A percentile compares a stretch with the other conserved stretches of the same genome.
phyloP scores from a whole-genome alignment of 2,888 invertebrate species.

The Macaria liturata region DNA sequence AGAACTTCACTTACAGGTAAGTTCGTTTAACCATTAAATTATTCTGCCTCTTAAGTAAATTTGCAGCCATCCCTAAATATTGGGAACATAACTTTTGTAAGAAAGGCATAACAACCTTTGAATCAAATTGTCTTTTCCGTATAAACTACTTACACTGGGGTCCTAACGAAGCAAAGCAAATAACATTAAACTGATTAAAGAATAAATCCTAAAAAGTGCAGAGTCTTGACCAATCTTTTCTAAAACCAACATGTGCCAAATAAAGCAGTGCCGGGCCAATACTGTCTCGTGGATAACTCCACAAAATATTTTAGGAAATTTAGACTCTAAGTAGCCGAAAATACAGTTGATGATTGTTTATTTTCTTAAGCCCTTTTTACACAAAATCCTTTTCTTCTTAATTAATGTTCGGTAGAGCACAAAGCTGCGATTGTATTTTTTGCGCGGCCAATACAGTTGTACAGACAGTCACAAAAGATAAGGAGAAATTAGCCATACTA shows the following conservation, averaged over 20 bases:
- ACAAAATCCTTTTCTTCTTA: constrained; percentile 63
- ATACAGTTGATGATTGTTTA: constrained; percentile 44
- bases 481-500: no score
- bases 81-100: no score
- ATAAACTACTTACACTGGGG: no score
- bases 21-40: no score
- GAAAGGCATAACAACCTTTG: no score
- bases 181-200: neutral
- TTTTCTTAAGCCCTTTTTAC: constrained; percentile 49
- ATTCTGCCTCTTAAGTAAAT: no score
- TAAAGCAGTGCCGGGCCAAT: constrained; percentile 49
- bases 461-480: constrained; percentile 1
- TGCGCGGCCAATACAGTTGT: constrained; percentile 47
- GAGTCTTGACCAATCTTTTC: constrained; percentile 38
- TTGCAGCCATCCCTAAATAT: no score
- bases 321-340: constrained; percentile 23
- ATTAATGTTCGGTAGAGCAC: constrained; percentile 75
- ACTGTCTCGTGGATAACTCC: constrained; percentile 28
- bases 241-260: constrained; percentile 56
- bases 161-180: no score
- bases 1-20: no score
- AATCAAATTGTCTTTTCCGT: no score
- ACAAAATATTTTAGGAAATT: constrained; percentile 34
- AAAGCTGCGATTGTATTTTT: constrained; percentile 72
- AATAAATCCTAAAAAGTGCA: neutral